phyloP scores from a whole-genome alignment of 2,797 vertebrate species.

The Sebastolobus alascanus region DNA sequence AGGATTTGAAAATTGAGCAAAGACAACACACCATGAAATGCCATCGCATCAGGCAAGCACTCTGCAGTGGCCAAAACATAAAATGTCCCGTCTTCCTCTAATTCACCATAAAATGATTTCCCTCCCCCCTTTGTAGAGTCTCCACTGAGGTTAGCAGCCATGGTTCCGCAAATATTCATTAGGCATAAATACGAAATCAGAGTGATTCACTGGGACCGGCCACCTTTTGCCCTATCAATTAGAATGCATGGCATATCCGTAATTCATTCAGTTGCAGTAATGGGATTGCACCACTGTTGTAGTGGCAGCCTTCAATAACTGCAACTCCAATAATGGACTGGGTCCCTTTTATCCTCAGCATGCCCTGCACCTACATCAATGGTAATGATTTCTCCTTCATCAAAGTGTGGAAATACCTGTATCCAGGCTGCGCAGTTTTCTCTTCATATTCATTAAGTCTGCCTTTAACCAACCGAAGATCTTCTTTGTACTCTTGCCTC shows the following conservation, averaged over 20 bases:
- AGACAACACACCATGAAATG: conserved; percentile 75
- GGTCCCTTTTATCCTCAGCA: conserved; percentile 60
- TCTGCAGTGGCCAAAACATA: conserved; percentile 45
- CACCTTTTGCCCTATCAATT: conserved; percentile 79
- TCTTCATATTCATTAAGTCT: conserved; percentile 49
- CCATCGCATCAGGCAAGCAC: conserved; percentile 36
- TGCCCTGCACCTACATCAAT: conserved; percentile 56
- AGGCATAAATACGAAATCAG: conserved; percentile 80
- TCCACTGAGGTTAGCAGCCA: conserved; percentile 54
- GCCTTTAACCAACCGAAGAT: conserved; percentile 13
- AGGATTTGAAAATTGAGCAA: conserved; percentile 65
- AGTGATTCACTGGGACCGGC: conserved; percentile 70
- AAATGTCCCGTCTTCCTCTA: conserved; percentile 64
- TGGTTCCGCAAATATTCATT: conserved; percentile 79
- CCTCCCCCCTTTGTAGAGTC: conserved; percentile 34
- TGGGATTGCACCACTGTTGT: conserved; percentile 71
- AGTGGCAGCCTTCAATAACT: conserved; percentile 75
- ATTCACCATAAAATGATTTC: conserved; percentile 80
- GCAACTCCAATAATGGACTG: conserved; percentile 68
- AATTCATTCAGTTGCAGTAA: conserved; percentile 75
- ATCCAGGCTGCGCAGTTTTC: conserved; percentile 21
- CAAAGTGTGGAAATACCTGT: conserved; percentile 45
- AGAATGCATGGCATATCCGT: conserved; percentile 71
- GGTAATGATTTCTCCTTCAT: conserved; percentile 67
- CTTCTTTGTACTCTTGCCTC: conserved; percentile 27